phyloP scores from a whole-genome alignment of 2,113 vertebrate genomes.

The Tiliqua scincoides region DNA sequence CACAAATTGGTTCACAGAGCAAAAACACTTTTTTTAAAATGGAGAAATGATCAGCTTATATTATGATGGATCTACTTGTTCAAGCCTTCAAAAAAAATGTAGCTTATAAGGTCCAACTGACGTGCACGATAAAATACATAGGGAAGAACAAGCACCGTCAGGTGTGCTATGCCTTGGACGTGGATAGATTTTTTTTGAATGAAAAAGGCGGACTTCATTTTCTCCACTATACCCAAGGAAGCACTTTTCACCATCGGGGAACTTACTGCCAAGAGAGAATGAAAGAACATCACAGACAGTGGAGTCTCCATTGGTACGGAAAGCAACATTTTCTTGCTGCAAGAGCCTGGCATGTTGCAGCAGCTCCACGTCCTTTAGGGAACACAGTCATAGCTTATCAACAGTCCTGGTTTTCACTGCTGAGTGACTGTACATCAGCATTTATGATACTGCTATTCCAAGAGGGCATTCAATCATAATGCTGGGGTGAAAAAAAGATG shows the following conservation, averaged over 20 bases:
- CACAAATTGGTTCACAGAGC: no score
- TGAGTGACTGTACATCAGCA: neutral
- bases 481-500: neutral
- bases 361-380: constrained; percentile 26
- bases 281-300: neutral
- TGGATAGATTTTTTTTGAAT: neutral
- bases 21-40: no score
- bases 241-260: constrained; percentile 9
- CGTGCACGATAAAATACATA: neutral
- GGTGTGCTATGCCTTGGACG: neutral
- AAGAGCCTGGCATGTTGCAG: neutral
- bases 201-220: neutral
- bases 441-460: constrained; percentile 16
- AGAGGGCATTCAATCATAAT: constrained; percentile 17
- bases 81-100: neutral
- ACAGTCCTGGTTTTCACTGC: constrained; percentile 9
- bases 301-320: constrained; percentile 15
- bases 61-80: neutral
- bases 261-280: constrained; percentile 8
- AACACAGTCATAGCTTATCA: neutral
- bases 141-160: neutral
- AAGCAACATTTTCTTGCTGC: constrained; percentile 6
- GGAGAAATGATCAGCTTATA: neutral
- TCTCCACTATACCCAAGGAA: neutral
- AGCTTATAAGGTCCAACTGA: neutral